These are phyloP conservation scores for Barnardius zonarius DNA, from an alignment of 2,113 vertebrate species.

Conservation along the genomic window DNA sequence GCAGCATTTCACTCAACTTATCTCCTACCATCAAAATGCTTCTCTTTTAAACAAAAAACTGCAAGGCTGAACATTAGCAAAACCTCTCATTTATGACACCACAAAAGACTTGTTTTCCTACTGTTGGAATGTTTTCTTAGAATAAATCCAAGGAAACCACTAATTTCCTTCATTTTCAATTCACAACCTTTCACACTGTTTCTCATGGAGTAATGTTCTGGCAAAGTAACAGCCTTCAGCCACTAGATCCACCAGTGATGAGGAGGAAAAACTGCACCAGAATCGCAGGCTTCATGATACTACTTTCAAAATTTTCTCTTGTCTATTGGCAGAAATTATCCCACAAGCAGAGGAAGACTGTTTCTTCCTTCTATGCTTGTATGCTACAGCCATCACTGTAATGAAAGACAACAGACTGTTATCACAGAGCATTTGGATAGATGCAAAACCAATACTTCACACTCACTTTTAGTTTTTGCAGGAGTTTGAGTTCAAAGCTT, in stretches of 20 bases:
- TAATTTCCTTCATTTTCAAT: background rate
- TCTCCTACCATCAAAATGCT: conserved; percentile 10
- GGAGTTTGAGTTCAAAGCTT: background rate
- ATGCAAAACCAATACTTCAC: background rate
- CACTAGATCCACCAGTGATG: background rate
- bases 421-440: background rate
- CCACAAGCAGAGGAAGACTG: background rate
- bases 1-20: background rate
- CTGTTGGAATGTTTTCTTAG: background rate
- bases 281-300: background rate
- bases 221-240: background rate
- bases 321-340: background rate
- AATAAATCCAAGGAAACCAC: background rate
- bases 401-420: background rate
- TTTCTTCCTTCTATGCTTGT: background rate
- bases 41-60: background rate
- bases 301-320: background rate
- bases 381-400: background rate
- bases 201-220: background rate
- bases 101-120: background rate
- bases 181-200: background rate
- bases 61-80: background rate
- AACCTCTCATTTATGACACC: background rate
- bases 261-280: background rate
- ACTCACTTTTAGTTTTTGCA: background rate